phyloP scores from a whole-genome alignment of 2,113 vertebrate genomes.

The Acrocephalus arundinaceus region DNA sequence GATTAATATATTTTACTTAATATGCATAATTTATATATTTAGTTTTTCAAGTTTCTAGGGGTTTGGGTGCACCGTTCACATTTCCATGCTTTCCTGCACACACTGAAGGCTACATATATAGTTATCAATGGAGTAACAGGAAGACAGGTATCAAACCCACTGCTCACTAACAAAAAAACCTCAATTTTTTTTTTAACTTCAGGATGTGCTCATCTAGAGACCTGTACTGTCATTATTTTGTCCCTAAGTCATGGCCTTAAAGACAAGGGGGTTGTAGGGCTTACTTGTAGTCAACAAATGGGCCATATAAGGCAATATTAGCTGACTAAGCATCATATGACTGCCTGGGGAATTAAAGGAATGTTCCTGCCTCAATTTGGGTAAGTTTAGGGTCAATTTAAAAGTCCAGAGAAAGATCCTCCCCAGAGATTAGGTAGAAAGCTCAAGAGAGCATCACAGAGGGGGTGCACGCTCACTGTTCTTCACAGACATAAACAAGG shows the following conservation, averaged over 20 bases:
- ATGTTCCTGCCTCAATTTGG: neutral
- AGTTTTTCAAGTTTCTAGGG: neutral
- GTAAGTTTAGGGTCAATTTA: neutral
- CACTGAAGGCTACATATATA: neutral
- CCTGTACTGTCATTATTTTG: neutral
- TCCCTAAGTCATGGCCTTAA: neutral
- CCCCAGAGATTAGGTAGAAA: neutral
- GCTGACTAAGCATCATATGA: neutral
- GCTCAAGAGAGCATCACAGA: neutral
- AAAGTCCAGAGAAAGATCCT: neutral
- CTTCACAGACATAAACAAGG: neutral
- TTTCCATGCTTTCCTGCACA: neutral
- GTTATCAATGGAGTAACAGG: neutral
- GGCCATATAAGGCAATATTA: neutral
- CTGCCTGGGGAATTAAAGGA: neutral
- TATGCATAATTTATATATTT: neutral
- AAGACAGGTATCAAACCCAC: neutral
- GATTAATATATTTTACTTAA: neutral
- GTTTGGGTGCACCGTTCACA: neutral
- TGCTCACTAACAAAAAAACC: neutral
- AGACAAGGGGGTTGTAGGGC: neutral
- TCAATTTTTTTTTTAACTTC: neutral
- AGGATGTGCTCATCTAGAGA: neutral
- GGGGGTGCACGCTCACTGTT: accelerated
- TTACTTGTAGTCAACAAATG: neutral